Evolutionary conservation across 1,140 invertebrate species (phyloP).

Genomic region (Macrosteles quadrilineatus): DNA sequence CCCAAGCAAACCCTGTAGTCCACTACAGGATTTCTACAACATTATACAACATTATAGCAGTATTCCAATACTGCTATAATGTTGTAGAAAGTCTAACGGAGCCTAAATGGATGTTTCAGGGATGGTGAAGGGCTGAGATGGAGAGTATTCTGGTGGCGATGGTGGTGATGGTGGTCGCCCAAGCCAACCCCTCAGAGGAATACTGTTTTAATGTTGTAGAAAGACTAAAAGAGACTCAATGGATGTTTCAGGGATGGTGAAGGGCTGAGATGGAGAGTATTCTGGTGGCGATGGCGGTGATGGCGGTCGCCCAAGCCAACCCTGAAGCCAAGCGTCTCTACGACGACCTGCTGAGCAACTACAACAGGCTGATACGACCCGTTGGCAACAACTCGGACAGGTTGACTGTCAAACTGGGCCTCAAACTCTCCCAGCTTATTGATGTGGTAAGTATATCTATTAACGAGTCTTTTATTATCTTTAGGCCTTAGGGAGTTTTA

Average conservation of each 20-base stretch:
- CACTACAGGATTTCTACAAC: constrained; percentile 87
- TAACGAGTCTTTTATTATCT: too few species aligned
- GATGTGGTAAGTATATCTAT: constrained; percentile 98
- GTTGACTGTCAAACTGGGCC: constrained; percentile 94
- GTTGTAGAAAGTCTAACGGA: too few species aligned
- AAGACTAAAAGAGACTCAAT: constrained; percentile 20
- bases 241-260: constrained; percentile 6
- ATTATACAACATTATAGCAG: too few species aligned
- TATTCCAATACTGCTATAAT: too few species aligned
- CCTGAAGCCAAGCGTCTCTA: constrained; percentile 79
- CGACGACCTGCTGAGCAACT: constrained; percentile 92
- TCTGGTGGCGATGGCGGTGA: constrained; percentile 26
- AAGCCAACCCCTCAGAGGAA: constrained; percentile 79
- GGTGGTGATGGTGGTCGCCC: constrained; percentile 40
- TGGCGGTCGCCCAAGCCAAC: constrained; percentile 61
- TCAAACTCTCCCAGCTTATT: constrained; percentile 95
- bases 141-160: constrained; percentile 5
- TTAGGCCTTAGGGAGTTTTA: too few species aligned
- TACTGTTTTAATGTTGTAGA: constrained; percentile 50
- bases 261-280: constrained; percentile 22
- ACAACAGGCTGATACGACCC: constrained; percentile 96
- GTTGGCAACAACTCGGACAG: constrained; percentile 96
- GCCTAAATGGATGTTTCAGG: constrained; percentile 12
- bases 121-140: constrained; percentile 19
- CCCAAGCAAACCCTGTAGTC: constrained; percentile 81